Percentiles rank a stretch among this genome's conserved stretches.
Evolutionary conservation across 53 echinoderm and acorn worm genomes (phyloP).

Genomic region (Holothuria scabra): DNA sequence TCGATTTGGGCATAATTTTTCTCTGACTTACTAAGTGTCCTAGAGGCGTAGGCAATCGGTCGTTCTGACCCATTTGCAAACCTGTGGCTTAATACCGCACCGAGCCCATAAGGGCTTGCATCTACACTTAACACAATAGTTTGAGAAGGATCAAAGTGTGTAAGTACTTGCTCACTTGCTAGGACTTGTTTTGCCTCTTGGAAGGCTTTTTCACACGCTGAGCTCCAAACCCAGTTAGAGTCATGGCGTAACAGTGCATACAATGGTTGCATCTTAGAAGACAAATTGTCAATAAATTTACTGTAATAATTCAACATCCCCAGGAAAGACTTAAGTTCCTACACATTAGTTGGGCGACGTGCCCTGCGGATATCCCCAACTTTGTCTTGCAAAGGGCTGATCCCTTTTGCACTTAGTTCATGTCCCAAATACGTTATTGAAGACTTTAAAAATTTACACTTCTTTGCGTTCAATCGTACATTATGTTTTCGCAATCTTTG

Average conservation of each 20-base stretch:
- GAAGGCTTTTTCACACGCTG: constrained; percentile 64
- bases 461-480: too few species aligned
- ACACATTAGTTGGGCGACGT: constrained; percentile 21
- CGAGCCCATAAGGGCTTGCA: constrained; percentile 60
- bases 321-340: constrained; percentile 61
- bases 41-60: constrained; percentile 66
- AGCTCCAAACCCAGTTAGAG: constrained; percentile 55
- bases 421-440: too few species aligned
- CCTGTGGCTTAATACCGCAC: constrained; percentile 54
- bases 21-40: constrained; percentile 48
- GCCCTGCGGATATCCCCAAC: too few species aligned
- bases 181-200: constrained; percentile 45
- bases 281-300: constrained; percentile 57
- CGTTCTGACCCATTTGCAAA: constrained; percentile 56
- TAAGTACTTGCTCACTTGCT: constrained; percentile 27
- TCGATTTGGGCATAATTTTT: constrained; percentile 62
- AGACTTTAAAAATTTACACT: too few species aligned
- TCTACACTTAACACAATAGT: constrained; percentile 43
- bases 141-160: constrained; percentile 54
- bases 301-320: constrained; percentile 70
- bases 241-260: constrained; percentile 43
- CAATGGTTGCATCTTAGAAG: constrained; percentile 62
- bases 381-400: too few species aligned
- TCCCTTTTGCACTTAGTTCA: too few species aligned
- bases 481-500: too few species aligned